A percentile compares a stretch with the other conserved stretches of the same genome.
Conservation (phyloP, 2,888 invertebrate genomes). For the Parelbella ahira region DNA sequence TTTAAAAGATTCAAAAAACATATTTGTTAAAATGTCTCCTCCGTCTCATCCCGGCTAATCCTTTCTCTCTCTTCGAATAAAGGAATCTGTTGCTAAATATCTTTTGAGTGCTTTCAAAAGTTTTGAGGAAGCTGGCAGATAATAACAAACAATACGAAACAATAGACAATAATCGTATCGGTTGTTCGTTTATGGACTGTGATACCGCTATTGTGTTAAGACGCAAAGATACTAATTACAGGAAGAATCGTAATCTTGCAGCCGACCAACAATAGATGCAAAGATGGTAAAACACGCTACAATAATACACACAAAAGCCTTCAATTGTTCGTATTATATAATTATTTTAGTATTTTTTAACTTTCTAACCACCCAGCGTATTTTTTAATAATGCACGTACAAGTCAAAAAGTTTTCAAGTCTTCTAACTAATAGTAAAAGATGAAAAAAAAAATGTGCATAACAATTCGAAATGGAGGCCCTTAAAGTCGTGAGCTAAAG, state of each 20-base stretch:
- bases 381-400: not conserved
- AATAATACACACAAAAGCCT: slow-evolving; percentile 8
- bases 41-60: slow-evolving; percentile 42
- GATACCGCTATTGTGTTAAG: slow-evolving; percentile 39
- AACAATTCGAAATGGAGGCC: slow-evolving; percentile 1
- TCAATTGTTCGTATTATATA: slow-evolving; percentile 4
- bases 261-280: slow-evolving; percentile 34
- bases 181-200: slow-evolving; percentile 40
- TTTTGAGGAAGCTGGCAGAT: slow-evolving; percentile 37
- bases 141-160: slow-evolving; percentile 48
- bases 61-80: slow-evolving; percentile 48
- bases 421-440: too few relatives aligned
- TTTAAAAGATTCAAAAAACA: slow-evolving; percentile 29
- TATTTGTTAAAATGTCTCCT: slow-evolving; percentile 29
- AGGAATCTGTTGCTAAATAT: slow-evolving; percentile 43
- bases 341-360: slow-evolving; percentile 1
- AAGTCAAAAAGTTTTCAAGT: slow-evolving; percentile 1
- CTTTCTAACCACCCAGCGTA: not conserved
- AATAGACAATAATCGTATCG: slow-evolving; percentile 49
- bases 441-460: too few relatives aligned
- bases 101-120: slow-evolving; percentile 34
- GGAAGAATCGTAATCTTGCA: slow-evolving; percentile 36
- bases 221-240: slow-evolving; percentile 46
- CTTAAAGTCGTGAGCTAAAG: slow-evolving; percentile 24
- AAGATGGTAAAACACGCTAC: slow-evolving; percentile 22